Conservation (phyloP, 2,797 vertebrate species). For the Geotrypetes seraphini region DNA sequence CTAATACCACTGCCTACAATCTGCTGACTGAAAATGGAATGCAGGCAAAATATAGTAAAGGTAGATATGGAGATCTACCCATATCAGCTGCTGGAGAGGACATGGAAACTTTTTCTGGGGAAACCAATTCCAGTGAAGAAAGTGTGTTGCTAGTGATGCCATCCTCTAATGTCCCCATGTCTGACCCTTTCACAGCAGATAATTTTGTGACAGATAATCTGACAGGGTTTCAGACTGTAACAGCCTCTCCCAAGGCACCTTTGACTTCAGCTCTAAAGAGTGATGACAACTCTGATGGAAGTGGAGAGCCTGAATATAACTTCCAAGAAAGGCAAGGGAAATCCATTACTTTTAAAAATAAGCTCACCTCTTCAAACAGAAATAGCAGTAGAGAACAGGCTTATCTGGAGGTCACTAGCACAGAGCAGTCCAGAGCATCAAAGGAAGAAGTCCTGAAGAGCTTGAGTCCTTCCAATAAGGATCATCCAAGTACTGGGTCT, state of each 20-base stretch:
- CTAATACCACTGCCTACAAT: neutral
- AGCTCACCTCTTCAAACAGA: neutral
- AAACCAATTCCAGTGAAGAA: neutral
- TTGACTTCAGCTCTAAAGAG: too few relatives aligned
- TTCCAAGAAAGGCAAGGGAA: slow-evolving; percentile 23
- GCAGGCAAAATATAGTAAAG: slow-evolving; percentile 8
- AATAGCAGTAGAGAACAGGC: neutral
- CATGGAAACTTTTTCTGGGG: slow-evolving; percentile 22
- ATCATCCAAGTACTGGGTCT: accelerated
- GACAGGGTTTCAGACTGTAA: too few relatives aligned
- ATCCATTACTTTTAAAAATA: neutral
- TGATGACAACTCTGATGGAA: neutral
- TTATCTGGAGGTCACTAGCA: neutral
- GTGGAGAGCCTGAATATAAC: accelerated
- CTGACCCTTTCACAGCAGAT: accelerated
- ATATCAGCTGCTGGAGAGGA: accelerated
- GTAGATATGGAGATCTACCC: too few relatives aligned
- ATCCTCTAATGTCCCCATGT: neutral
- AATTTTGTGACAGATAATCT: too few relatives aligned
- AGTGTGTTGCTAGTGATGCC: accelerated
- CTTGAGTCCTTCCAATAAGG: too few relatives aligned
- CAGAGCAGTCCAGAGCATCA: too few relatives aligned
- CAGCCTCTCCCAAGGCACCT: too few relatives aligned
- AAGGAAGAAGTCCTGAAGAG: too few relatives aligned
- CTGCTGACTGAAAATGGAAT: accelerated